These are phyloP conservation scores for Pseudomyrmex pallidus DNA, from an alignment of 1,140 invertebrate genomes.

Conservation along the genomic window DNA sequence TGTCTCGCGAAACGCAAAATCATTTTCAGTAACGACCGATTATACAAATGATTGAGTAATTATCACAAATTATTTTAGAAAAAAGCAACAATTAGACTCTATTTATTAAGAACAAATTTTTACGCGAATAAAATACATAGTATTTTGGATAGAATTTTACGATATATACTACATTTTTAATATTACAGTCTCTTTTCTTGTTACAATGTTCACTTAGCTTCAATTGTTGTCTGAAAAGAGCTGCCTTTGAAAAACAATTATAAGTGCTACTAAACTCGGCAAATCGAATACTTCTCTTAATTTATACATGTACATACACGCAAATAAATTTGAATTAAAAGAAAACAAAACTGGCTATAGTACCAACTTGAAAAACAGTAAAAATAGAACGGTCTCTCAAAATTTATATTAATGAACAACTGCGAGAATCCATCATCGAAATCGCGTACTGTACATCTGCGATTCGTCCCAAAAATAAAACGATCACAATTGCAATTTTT, in stretches of 20 bases:
- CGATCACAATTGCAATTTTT: neutral
- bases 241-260: neutral
- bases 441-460: slow-evolving; percentile 68
- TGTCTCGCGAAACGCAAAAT: neutral
- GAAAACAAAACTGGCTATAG: slow-evolving; percentile 23
- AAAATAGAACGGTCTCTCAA: slow-evolving; percentile 11
- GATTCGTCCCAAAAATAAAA: slow-evolving; percentile 18
- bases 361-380: no score
- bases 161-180: neutral
- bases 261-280: neutral
- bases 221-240: neutral
- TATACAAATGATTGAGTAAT: neutral
- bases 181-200: neutral
- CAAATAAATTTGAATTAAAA: neutral
- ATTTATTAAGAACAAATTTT: neutral
- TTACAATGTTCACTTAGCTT: neutral
- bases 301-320: neutral
- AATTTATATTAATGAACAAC: slow-evolving; percentile 18
- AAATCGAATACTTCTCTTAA: neutral
- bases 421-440: slow-evolving; percentile 63
- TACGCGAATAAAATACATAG: neutral
- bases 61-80: neutral
- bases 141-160: neutral
- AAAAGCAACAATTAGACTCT: slow-evolving; percentile 1
- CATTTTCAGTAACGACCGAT: neutral